Evolutionary conservation across 2,797 vertebrate genomes (phyloP), one percentile per base, ranked within the genome.

Genomic region (Typhlichthys subterraneus): DNA sequence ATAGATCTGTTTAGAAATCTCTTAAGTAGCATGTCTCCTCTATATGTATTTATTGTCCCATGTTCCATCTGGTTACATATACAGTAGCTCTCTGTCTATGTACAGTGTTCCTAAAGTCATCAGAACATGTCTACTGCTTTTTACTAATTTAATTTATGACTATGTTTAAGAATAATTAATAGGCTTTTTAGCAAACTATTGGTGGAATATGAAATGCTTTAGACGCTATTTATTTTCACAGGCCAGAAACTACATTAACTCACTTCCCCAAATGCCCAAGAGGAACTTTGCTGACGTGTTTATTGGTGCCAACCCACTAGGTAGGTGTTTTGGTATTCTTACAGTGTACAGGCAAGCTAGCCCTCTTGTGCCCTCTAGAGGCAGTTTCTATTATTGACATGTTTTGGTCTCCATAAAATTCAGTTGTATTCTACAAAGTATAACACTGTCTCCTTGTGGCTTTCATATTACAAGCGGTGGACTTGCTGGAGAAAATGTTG

Each of bases 201-300:
- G 33, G 33, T 38, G 33, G 33, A 38, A 38, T 38, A 38, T 38
- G 6, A 38, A 38, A 38, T 38, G 33, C 8, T 38, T 6, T 38
- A 38, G 33, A 38, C 33, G 7, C 1, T 3, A 0, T 82, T 80
- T 87, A 31, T 61, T 33, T 12, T 38, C 42, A 64, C 91, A 99
- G 98, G 98, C 98, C 8, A 95, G 97, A 81, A 99, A 98, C 92
- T 99, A 98, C 87, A 98, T 99, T 57, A 95, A 96, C 82, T 98
- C 97, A 50, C 91, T 99, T 85, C 89, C 94, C 59, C 92, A 96
- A 54, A 98, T 98, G 95, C 96, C 96, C 56, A 99, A 99, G 88
- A 96, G 97, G 92, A 97, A 96, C 92, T 99, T 99, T 73, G 95
- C 95, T 69, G 95, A 99, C 63, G 97, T 99, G 71, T 99, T 99